These are phyloP conservation scores for Holacanthella duospinosa DNA, from an alignment of 2,888 invertebrate species.

Conservation along the genomic window DNA sequence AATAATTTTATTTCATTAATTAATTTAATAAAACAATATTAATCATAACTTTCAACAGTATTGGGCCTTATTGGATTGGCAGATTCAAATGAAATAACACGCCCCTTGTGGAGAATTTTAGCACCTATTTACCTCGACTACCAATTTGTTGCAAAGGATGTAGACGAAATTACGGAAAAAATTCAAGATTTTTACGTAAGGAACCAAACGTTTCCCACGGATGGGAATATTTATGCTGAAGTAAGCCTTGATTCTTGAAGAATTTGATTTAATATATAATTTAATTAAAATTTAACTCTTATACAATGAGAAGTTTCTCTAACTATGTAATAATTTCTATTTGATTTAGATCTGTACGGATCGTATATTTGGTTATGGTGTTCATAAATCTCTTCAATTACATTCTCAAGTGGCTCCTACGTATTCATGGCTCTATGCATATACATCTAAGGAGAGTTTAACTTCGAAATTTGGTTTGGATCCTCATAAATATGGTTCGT, in stretches of 20 bases:
- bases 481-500: constrained; percentile 25
- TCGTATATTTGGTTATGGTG: constrained; percentile 21
- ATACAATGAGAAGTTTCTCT: not conserved
- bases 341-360: constrained; percentile 30
- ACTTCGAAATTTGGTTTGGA: constrained; percentile 20
- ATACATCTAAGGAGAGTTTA: constrained; percentile 24
- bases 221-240: constrained; percentile 1
- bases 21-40: not conserved
- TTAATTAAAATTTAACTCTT: not conserved
- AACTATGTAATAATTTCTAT: not conserved
- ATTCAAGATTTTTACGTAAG: constrained; percentile 24
- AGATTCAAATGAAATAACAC: no score
- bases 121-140: constrained; percentile 28
- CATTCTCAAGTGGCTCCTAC: constrained; percentile 32
- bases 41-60: no score
- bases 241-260: not conserved
- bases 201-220: not conserved
- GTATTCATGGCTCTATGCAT: constrained; percentile 27
- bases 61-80: not conserved
- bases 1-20: not conserved
- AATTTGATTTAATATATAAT: not conserved
- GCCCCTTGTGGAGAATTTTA: constrained; percentile 13
- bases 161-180: constrained; percentile 22
- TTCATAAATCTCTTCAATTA: constrained; percentile 26
- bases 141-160: constrained; percentile 15